Percentiles rank a stretch among this genome's conserved stretches.
These are phyloP conservation scores for Drosophila mimica DNA, from an alignment of 2,888 invertebrate genomes.

Conservation along the genomic window DNA sequence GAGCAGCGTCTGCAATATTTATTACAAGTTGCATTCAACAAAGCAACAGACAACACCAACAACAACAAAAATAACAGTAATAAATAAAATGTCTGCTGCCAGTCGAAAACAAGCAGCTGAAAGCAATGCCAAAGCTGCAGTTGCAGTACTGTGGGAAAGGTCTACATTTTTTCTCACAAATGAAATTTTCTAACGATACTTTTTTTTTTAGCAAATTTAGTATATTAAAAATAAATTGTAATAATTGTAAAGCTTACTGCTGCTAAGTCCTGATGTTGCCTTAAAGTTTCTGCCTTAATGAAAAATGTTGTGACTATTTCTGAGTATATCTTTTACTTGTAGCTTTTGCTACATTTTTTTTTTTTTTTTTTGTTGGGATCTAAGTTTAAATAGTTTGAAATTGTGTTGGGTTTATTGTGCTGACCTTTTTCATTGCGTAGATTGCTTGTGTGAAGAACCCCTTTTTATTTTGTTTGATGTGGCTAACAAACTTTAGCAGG, in stretches of 20 bases:
- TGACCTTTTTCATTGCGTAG: not conserved
- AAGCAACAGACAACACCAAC: constrained; percentile 36
- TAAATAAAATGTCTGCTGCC: constrained; percentile 55
- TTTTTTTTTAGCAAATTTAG: not conserved
- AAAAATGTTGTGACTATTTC: not conserved
- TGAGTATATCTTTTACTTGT: not conserved
- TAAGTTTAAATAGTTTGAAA: not conserved
- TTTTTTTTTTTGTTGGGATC: not conserved
- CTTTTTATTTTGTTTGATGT: not conserved
- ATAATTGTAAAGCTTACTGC: not conserved
- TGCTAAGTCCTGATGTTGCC: not conserved
- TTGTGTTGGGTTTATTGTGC: not conserved
- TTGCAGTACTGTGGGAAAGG: constrained; percentile 1
- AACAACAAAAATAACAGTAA: constrained; percentile 24
- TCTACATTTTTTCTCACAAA: not conserved
- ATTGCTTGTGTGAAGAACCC: not conserved
- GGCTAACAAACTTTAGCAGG: not conserved
- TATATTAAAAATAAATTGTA: not conserved
- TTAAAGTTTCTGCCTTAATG: not conserved
- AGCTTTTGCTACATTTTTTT: not conserved
- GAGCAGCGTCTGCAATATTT: constrained; percentile 69
- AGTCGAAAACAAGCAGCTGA: constrained; percentile 61
- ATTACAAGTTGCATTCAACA: constrained; percentile 72
- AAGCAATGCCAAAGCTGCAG: constrained; percentile 31
- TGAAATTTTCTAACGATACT: too few relatives aligned